phyloP scores from a whole-genome alignment of 2,888 invertebrate species.

The Allolobophora icterica region DNA sequence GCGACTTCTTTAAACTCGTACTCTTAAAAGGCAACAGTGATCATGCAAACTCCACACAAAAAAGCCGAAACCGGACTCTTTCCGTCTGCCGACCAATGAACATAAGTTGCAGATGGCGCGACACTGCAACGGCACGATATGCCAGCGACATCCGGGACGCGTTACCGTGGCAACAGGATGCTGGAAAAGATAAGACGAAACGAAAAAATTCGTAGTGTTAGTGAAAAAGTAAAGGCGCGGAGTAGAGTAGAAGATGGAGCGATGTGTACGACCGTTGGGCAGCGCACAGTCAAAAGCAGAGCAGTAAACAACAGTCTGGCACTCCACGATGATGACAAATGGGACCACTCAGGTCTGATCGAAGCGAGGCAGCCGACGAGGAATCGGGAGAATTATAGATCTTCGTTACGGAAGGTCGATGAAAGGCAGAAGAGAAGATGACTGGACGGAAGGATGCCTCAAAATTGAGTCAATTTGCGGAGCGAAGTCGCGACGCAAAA shows the following conservation, averaged over 20 bases:
- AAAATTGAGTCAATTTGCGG: slow-evolving; percentile 11
- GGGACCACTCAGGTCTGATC: not conserved
- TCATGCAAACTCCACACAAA: not conserved
- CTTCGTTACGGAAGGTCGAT: not conserved
- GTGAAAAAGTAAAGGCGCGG: not conserved
- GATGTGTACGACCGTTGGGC: not conserved
- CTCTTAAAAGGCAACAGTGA: no score
- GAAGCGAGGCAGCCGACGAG: not conserved
- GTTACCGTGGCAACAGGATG: not conserved
- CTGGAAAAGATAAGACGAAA: not conserved
- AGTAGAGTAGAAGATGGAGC: not conserved
- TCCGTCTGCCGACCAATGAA: no score
- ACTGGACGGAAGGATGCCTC: not conserved
- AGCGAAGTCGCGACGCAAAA: not conserved
- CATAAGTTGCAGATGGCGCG: not conserved
- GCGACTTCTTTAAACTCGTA: no score
- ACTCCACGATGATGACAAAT: not conserved
- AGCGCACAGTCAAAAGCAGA: not conserved
- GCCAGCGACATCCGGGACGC: not conserved
- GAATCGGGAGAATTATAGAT: not conserved
- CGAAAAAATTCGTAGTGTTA: not conserved
- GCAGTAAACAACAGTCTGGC: not conserved
- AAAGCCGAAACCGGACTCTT: not conserved
- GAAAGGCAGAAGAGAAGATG: not conserved
- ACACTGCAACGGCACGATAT: not conserved